phyloP scores from a whole-genome alignment of 1,140 invertebrate species.

The Dryas iulia region DNA sequence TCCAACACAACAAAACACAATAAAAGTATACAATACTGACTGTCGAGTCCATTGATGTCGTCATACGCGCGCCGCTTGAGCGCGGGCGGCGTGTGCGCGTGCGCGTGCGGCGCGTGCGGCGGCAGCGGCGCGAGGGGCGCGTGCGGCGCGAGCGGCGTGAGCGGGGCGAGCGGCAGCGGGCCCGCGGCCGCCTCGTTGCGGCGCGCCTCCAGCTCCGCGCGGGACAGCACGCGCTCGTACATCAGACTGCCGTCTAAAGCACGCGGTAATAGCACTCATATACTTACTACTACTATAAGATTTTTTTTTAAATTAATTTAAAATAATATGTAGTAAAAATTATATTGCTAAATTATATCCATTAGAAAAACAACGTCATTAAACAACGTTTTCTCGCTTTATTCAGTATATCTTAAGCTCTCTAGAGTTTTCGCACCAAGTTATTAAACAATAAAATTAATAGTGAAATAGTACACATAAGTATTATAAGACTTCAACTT shows the following conservation, averaged over 20 bases:
- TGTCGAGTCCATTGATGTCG: constrained; percentile 94
- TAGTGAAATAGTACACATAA: too few relatives aligned
- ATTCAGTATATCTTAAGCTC: too few relatives aligned
- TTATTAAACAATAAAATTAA: too few relatives aligned
- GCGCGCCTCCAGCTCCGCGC: constrained; percentile 85
- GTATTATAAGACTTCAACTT: too few relatives aligned
- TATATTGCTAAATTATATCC: too few relatives aligned
- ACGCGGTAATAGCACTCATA: too few relatives aligned
- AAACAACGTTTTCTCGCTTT: too few relatives aligned
- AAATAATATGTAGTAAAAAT: too few relatives aligned
- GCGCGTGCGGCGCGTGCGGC: constrained; percentile 53
- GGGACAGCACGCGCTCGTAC: constrained; percentile 91
- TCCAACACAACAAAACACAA: neutral
- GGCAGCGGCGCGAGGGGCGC: neutral
- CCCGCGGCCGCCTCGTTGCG: constrained; percentile 72
- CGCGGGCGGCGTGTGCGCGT: constrained; percentile 66
- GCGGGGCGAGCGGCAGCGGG: neutral
- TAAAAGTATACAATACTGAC: constrained; percentile 80
- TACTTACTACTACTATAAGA: too few relatives aligned
- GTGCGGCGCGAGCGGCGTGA: neutral
- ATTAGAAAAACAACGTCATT: too few relatives aligned
- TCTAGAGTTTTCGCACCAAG: too few relatives aligned
- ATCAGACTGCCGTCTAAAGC: constrained; percentile 92
- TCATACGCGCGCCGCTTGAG: constrained; percentile 85
- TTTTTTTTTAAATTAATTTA: too few relatives aligned